phyloP scores from a whole-genome alignment of 2,113 vertebrate species.

The Chamaetylas fuelleborni region DNA sequence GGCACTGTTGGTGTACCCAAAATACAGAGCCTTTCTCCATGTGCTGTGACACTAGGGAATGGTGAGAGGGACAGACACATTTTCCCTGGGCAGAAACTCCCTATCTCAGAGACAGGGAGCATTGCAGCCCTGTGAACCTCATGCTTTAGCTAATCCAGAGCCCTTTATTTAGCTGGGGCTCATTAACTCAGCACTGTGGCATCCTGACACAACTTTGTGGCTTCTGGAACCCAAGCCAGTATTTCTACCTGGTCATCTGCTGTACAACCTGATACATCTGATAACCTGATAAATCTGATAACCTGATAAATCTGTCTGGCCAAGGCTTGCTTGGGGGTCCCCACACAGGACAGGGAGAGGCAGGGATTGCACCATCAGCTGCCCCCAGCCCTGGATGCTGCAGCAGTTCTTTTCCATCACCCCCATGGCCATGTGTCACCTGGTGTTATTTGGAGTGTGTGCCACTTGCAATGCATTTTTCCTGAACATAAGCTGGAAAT shows the following conservation, averaged over 20 bases:
- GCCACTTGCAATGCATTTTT: neutral
- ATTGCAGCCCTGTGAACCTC: neutral
- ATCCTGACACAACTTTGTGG: neutral
- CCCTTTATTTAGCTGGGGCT: neutral
- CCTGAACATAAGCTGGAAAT: slow-evolving; percentile 50
- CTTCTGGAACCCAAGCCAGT: neutral
- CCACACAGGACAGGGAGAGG: neutral
- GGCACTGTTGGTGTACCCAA: neutral
- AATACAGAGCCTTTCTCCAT: neutral
- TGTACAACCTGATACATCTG: neutral
- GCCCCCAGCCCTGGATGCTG: neutral
- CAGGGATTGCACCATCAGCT: neutral
- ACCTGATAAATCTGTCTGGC: neutral
- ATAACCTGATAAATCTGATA: neutral
- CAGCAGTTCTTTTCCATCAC: neutral
- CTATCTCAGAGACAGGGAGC: neutral
- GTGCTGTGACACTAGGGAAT: neutral
- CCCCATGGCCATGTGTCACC: fast-evolving
- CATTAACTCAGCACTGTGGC: neutral
- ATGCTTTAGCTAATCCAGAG: neutral
- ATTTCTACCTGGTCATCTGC: neutral
- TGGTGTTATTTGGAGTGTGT: neutral
- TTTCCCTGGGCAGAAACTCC: neutral
- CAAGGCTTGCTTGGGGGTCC: neutral
- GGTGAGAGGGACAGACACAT: fast-evolving